These are phyloP conservation scores for Chirona hameri DNA, from an alignment of 2,888 invertebrate genomes.

Conservation along the genomic window DNA sequence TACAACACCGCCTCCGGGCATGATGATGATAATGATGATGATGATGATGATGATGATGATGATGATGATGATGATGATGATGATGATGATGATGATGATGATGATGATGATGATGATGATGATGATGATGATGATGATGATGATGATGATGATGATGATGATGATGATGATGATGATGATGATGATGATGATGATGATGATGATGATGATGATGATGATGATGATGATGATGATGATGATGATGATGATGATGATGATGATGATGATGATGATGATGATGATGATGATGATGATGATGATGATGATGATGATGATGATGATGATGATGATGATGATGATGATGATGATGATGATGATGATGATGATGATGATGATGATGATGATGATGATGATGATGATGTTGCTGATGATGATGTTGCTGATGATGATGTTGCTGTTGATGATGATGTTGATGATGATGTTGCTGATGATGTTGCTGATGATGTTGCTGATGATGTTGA, in stretches of 20 bases:
- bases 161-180: constrained; percentile 22
- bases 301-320: constrained; percentile 22
- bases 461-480: too few relatives aligned
- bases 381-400: too few relatives aligned
- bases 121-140: not conserved
- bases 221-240: constrained; percentile 22
- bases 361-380: not conserved
- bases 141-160: too few relatives aligned
- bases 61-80: constrained; percentile 22
- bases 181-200: constrained; percentile 22
- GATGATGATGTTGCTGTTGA: too few relatives aligned
- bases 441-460: too few relatives aligned
- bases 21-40: constrained; percentile 22
- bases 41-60: constrained; percentile 22
- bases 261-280: constrained; percentile 22
- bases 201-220: constrained; percentile 22
- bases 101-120: constrained; percentile 22
- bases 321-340: constrained; percentile 22
- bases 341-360: constrained; percentile 22
- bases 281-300: constrained; percentile 22
- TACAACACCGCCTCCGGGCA: too few relatives aligned
- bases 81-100: constrained; percentile 22
- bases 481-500: too few relatives aligned
- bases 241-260: constrained; percentile 22
- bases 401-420: too few relatives aligned